Evolutionary conservation across 1,140 invertebrate species (phyloP).

Genomic region (Aleiodes sp.): DNA sequence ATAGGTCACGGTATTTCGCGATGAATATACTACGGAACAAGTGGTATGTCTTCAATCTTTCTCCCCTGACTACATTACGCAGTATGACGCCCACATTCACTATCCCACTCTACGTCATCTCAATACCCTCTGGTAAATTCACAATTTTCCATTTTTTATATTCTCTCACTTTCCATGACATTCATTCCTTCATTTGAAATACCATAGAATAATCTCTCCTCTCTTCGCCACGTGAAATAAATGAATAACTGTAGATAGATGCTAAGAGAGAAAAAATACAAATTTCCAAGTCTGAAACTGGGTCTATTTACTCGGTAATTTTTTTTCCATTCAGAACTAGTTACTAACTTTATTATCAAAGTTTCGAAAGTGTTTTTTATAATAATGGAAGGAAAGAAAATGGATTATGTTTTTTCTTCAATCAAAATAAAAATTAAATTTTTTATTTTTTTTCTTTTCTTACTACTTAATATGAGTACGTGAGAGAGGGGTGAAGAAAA

Average conservation of each 20-base stretch:
- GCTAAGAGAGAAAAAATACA: background rate
- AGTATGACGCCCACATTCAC: background rate
- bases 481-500: too few species aligned
- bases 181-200: background rate
- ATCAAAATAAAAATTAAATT: background rate
- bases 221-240: background rate
- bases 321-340: background rate
- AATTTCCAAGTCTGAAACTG: constrained; percentile 16
- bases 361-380: background rate
- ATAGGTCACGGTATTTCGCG: background rate
- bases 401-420: background rate
- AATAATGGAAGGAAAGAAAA: background rate
- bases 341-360: constrained; percentile 5
- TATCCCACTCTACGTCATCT: too few species aligned
- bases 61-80: background rate
- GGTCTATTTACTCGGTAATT: constrained; percentile 10
- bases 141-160: too few species aligned
- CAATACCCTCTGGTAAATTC: too few species aligned
- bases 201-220: background rate
- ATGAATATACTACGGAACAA: background rate
- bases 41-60: too few species aligned
- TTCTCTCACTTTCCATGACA: background rate
- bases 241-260: background rate
- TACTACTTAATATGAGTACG: too few species aligned
- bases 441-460: too few species aligned